Percentiles rank a stretch among this genome's conserved stretches.
These are phyloP conservation scores for Drosophila prostipennis DNA, from an alignment of 2,888 invertebrate genomes.

Conservation along the genomic window DNA sequence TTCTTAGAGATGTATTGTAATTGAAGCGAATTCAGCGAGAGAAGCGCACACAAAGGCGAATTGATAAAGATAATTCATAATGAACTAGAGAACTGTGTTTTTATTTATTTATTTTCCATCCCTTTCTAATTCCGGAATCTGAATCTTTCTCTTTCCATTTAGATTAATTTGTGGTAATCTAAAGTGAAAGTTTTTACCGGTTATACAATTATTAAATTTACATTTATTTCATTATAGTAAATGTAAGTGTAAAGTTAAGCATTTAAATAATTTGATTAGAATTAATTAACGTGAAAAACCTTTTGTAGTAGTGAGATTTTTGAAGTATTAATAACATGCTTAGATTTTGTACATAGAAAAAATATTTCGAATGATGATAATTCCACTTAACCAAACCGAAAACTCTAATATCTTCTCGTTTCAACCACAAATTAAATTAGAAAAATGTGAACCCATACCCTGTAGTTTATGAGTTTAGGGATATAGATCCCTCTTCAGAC, in stretches of 20 bases:
- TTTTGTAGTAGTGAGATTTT: no score
- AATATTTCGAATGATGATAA: not conserved
- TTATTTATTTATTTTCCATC: conserved; percentile 7
- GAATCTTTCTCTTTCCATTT: conserved; percentile 18
- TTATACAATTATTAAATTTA: conserved; percentile 6
- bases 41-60: conserved; percentile 27
- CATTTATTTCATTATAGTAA: no score
- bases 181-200: conserved; percentile 16
- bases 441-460: not conserved
- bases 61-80: conserved; percentile 47
- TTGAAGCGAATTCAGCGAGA: conserved; percentile 20
- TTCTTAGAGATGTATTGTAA: conserved; percentile 42
- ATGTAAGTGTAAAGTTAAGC: no score
- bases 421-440: not conserved
- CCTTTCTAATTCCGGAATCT: conserved; percentile 16
- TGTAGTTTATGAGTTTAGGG: not conserved
- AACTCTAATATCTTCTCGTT: not conserved
- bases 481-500: not conserved
- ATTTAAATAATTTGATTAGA: no score
- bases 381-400: not conserved
- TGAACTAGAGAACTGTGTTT: conserved; percentile 19
- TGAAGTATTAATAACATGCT: no score
- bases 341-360: not conserved
- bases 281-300: no score
- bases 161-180: not conserved